Base-by-base conservation (phyloP, 2,888 invertebrate genomes). In the Callimorpha dominula region DNA sequence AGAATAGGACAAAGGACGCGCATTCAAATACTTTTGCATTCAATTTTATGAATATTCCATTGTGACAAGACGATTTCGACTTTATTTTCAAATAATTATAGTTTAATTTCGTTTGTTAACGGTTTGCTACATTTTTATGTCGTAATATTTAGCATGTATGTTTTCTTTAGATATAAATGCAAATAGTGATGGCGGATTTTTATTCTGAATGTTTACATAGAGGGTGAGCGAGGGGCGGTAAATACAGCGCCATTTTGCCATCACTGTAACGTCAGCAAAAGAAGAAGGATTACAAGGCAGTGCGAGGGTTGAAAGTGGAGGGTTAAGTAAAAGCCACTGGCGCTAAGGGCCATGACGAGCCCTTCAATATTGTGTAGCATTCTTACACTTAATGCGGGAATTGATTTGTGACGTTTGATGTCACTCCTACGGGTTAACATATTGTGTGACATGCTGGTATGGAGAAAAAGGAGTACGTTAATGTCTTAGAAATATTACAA, bases 131-230 rank as follows among this genome's bases (percentile, higher is more conserved):
- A 84, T 87, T 88, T 92, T 92, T 88, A 85, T 84, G 78, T 88
- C 87, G 87, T 90, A 94, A 93, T 93, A 94, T 94, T 95, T 92
- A 93, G 92, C 94, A 92, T 94, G 95, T 95, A 95, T 95, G 95
- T 95, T 95, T 95, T 94, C 95, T 94, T 94, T 95, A 92, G 94
- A 95, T 95, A 95, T 95, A 94, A 95, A 95, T 95, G 95, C 94
- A 95, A 95, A 95, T 95, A 95, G 94, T 94, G 92, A 95, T 95
- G 95, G 95, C 94, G 94, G 91, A 94, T 95, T 95, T 95, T 95
- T 95, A 95, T 94, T 93, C 88, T 85, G 86, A 92, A 93, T 95
- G 94, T 95, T 95, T 95, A 95, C 91, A 94, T 95, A 95, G 93
- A 95, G 94, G 95, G 94, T 85, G 78, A 54, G 63, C 71, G 80